Evolutionary conservation across 2,888 invertebrate genomes (phyloP).

Genomic region (Epinotia demarniana): DNA sequence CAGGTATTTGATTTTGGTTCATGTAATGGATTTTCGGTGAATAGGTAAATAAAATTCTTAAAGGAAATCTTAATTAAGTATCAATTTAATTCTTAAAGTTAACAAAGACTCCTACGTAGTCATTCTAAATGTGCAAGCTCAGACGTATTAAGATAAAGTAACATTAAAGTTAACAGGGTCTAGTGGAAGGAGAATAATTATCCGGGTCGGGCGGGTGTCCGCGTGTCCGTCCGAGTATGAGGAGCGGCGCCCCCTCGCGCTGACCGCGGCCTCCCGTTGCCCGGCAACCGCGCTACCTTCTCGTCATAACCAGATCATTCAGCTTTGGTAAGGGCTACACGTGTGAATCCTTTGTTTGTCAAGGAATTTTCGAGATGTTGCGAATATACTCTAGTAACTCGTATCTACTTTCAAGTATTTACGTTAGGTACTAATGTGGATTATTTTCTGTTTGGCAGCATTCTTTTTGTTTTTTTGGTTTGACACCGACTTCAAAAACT

Average conservation of each 20-base stretch:
- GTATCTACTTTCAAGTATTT: too few species aligned
- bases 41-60: constrained; percentile 2
- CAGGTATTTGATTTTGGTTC: constrained; percentile 32
- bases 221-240: constrained; percentile 73
- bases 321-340: constrained; percentile 67
- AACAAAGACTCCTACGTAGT: constrained; percentile 6
- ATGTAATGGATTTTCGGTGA: constrained; percentile 1
- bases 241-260: constrained; percentile 64
- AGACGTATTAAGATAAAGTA: constrained; percentile 62
- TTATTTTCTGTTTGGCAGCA: too few species aligned
- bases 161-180: constrained; percentile 76
- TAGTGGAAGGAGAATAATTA: constrained; percentile 78
- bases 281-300: constrained; percentile 78
- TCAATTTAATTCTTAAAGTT: constrained; percentile 25
- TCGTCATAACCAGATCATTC: constrained; percentile 82
- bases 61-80: constrained; percentile 23
- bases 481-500: too few species aligned
- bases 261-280: constrained; percentile 82
- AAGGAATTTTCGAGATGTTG: background rate
- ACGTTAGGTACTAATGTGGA: too few species aligned
- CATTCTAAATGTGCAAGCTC: constrained; percentile 28
- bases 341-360: background rate
- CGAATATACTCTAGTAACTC: background rate
- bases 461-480: too few species aligned
- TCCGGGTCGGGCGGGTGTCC: constrained; percentile 66